Percentiles rank a stretch among this genome's conserved stretches.
phyloP scores from a whole-genome alignment of 2,113 vertebrate genomes.

The Speoplatyrhinus poulsoni region DNA sequence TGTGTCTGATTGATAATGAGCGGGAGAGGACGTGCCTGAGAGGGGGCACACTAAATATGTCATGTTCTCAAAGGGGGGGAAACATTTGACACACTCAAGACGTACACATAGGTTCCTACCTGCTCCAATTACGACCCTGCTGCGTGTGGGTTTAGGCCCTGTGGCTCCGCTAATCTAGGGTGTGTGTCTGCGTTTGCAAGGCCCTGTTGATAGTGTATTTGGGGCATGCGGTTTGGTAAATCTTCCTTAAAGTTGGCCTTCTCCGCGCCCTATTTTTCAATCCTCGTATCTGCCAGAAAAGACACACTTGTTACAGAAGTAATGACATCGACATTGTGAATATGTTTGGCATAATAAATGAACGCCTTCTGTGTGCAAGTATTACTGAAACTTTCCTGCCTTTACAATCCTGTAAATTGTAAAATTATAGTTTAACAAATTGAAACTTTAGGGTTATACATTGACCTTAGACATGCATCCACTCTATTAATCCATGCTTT shows the following conservation, averaged over 20 bases:
- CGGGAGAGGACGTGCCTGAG: slow-evolving; percentile 15
- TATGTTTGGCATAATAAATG: too few relatives aligned
- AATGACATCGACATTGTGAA: too few relatives aligned
- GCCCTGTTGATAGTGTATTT: slow-evolving; percentile 38
- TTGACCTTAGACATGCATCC: too few relatives aligned
- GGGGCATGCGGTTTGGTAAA: slow-evolving; percentile 34
- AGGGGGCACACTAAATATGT: slow-evolving; percentile 37
- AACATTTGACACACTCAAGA: slow-evolving; percentile 52
- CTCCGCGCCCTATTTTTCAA: slow-evolving; percentile 13
- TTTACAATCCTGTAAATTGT: background rate
- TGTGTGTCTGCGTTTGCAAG: slow-evolving; percentile 5
- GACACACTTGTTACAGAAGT: background rate
- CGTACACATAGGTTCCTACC: slow-evolving; percentile 60
- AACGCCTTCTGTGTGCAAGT: background rate
- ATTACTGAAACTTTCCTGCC: background rate
- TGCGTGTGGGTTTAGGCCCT: slow-evolving; percentile 67
- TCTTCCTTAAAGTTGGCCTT: slow-evolving; percentile 36
- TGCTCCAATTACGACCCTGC: slow-evolving; percentile 76
- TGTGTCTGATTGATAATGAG: slow-evolving; percentile 65
- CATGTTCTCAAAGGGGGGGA: slow-evolving; percentile 29
- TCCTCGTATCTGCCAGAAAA: background rate
- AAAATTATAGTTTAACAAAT: too few relatives aligned
- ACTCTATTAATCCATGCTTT: too few relatives aligned
- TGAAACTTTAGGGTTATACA: too few relatives aligned
- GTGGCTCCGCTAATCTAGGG: slow-evolving; percentile 57